phyloP scores from a whole-genome alignment of 2,797 vertebrate genomes.

The Microctenopoma steveboyesi region DNA sequence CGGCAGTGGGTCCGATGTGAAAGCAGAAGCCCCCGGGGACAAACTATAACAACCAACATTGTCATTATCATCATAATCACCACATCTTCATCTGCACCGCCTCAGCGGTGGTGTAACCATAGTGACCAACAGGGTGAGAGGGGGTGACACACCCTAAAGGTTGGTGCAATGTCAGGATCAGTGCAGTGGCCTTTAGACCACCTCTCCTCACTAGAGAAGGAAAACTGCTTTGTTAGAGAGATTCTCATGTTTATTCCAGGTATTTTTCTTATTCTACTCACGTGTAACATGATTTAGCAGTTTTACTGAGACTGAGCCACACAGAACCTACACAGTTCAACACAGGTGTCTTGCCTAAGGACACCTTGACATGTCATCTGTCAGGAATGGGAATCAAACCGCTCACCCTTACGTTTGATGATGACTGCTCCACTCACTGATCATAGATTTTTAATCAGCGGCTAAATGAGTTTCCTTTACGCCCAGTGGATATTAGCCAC shows the following conservation, averaged over 20 bases:
- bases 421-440: no score
- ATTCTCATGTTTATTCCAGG: neutral
- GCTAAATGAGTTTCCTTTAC: neutral
- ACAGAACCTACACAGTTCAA: no score
- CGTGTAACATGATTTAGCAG: neutral
- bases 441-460: no score
- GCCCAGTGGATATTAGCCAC: no score
- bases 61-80: conserved; percentile 49
- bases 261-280: neutral
- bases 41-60: conserved; percentile 48
- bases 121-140: conserved; percentile 35
- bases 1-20: conserved; percentile 49
- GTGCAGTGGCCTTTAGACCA: conserved; percentile 7
- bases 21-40: conserved; percentile 41
- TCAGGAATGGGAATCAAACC: no score
- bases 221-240: conserved; percentile 7
- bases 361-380: no score
- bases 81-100: conserved; percentile 63
- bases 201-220: neutral
- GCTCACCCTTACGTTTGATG: no score
- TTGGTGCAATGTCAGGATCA: conserved; percentile 41
- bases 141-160: conserved; percentile 12
- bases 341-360: no score
- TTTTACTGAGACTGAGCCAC: no score
- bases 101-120: conserved; percentile 58